Base-by-base conservation (phyloP, 2,113 vertebrate species). In the Mustela lutreola region DNA sequence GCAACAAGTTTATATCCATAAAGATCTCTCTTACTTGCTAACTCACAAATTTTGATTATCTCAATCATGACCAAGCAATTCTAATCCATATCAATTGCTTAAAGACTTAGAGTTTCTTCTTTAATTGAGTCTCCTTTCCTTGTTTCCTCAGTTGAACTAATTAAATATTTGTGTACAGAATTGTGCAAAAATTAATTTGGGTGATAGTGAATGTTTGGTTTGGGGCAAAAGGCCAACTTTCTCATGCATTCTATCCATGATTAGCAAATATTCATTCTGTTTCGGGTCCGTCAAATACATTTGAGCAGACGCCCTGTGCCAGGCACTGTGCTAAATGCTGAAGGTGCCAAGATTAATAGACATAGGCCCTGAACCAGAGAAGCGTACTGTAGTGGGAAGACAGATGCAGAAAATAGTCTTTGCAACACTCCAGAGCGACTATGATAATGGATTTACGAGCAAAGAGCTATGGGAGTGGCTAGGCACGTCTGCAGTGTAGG, bases 71-170 rank as follows among this genome's bases (percentile, higher is more conserved):
- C 42, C 22, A 48, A 79, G 71, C 26, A 84, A 71, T 79, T 89
- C 11, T 92, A 78, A 83, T 92, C 78, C 53, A 1, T 70, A 71
- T 60, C 39, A 63, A 70, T 71, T 96, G 42, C n/a, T 56, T 71
- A 65, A 91, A 93, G 76, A 93, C 5, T 96, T 91, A 97, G 24
- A 71, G 5, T 95, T 95, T 97, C 80, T 98, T 95, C 98, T 95
- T 97, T 97, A 97, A 98, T 98, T 97, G 97, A 97, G 95, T 83
- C 91, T 28, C 48, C 97, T 98, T 97, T 98, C 84, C 84, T 97
- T 95, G 75, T 98, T 97, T 97, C 97, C 86, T 96, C 94, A 96
- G 58, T 58, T 96, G 93, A 97, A 96, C 94, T 96, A 53, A 97
- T 98, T 98, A 98, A 97, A 98, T 98, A n/a, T 89, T 75, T 96